Evolutionary conservation across 1,140 invertebrate species (phyloP), one percentile per base, ranked within the genome.

Genomic region (Bombus superbus): DNA sequence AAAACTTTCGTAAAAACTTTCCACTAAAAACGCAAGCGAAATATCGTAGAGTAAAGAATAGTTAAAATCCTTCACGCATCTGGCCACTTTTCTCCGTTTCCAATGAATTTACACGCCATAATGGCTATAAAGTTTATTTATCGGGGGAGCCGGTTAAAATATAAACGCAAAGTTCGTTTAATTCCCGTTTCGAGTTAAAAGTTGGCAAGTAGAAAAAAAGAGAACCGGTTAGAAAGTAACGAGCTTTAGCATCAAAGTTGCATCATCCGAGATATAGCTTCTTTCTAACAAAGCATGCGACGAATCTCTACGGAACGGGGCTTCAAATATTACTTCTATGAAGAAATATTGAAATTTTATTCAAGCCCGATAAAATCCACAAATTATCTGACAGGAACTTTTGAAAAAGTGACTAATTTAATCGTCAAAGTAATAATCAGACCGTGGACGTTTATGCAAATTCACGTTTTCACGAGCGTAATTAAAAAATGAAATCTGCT

Each of bases 201-300:
- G 59, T 44, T 66, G 25, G 1, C 32, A 11, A 25, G 25, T 25
- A 28, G 25, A 38, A 75, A 57, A 8, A 28, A n/a, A 71, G 25
- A 38, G 13, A 57, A 75, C 44, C 42, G 47, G 44, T 75, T 35
- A 35, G n/a, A 32, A 57, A 75, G 73, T 13, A 75, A 75, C 32
- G 47, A 75, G 44, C 47, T 75, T 35, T 40, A 47, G 25, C 73
- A 53, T 75, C n/a, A 35, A 75, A 40, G 35, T 76, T 76, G 22
- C n/a, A 59, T 38, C 74, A 57, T 47, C 28, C 3, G 72, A 32
- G 18, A 53, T 53, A 18, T 73, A 47, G 42, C 47, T 35, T 53
- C 44, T 38, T 25, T 44, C 57, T 62, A 64, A 64, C n/a, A 64
- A 64, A 78, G n/a, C 53, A n/a, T 25, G 10, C 10, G 1, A 59